These are phyloP conservation scores for Sardina pilchardus DNA, from an alignment of 2,113 vertebrate genomes.

Conservation along the genomic window DNA sequence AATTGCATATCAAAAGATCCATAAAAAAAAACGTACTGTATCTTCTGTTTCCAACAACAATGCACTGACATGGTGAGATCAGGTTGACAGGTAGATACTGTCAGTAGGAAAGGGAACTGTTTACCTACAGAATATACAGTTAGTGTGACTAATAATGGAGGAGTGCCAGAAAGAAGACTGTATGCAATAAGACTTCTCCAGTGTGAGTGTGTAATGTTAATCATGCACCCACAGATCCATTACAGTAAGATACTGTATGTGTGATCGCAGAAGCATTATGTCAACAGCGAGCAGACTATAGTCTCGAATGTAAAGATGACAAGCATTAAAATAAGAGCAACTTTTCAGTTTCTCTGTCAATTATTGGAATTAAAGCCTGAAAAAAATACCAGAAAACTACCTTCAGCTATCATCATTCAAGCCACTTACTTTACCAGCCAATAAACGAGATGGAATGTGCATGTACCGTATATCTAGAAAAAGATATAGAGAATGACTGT, in stretches of 20 bases:
- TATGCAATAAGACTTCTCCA: too few relatives aligned
- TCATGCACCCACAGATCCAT: too few relatives aligned
- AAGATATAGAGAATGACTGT: neutral
- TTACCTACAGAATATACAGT: too few relatives aligned
- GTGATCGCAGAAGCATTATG: too few relatives aligned
- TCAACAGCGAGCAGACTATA: neutral
- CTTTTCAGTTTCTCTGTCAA: neutral
- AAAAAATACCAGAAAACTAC: too few relatives aligned
- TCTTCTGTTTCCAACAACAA: neutral
- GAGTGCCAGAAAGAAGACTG: too few relatives aligned
- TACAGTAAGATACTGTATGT: too few relatives aligned
- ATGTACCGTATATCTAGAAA: neutral
- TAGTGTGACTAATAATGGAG: too few relatives aligned
- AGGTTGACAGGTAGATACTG: neutral
- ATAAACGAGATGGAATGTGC: neutral
- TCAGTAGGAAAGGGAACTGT: too few relatives aligned
- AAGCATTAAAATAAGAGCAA: neutral
- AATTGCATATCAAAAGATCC: neutral
- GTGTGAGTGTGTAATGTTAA: too few relatives aligned
- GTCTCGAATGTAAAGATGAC: neutral
- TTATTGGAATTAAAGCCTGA: too few relatives aligned
- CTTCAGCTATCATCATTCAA: too few relatives aligned
- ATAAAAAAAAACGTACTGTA: neutral
- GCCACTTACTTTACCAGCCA: neutral
- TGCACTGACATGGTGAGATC: neutral